Evolutionary conservation across 2,113 vertebrate genomes (phyloP), one percentile per base, ranked within the genome.

Genomic region (Crotalus tigris): DNA sequence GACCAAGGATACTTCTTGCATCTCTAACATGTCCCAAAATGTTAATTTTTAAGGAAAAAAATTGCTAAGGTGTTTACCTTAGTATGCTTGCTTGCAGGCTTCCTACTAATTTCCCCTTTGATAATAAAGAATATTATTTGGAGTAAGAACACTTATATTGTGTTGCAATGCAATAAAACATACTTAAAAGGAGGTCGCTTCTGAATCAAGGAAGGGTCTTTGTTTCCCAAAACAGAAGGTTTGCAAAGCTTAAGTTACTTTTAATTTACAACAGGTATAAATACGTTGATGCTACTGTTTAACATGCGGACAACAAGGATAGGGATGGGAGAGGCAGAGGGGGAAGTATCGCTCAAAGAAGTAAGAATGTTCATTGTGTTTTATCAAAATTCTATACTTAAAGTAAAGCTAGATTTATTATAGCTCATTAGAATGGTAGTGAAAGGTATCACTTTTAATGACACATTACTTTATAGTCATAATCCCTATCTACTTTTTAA

Each of bases 331-430:
- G 69, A 39, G 33, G 33, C n/a, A 81, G 75, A 81, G 44, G 33
- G 17, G 61, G 3, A 39, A 58, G 13, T 85, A 44, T 58, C n/a
- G 44, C n/a, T 44, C 11, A 86, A 54, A 85, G 23, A 49, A 44
- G 33, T 10, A 33, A 58, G 44, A 92, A 26, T 46, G 46, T 93
- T 33, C 81, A 5, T 4, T 44, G 10, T 49, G 87, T 5, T 91
- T 29, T 6, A 75, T 93, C 90, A 88, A 51, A 90, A 89, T 93
- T 64, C 21, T 91, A 92, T 88, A 24, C 15, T 57, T 87, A 95
- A 90, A 2, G 12, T 92, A 92, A 21, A 61, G 39, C 4, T 44
- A 86, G 12, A 23, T 39, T 51, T 90, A 90, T 53, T 54, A 49
- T 81, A 33, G 44, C n/a, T 81, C 0, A 69, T 19, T 61, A 55